Percentiles rank a stretch among this genome's conserved stretches.
Conservation (phyloP, 2,113 vertebrate genomes). For the Herpetotheres cachinnans region DNA sequence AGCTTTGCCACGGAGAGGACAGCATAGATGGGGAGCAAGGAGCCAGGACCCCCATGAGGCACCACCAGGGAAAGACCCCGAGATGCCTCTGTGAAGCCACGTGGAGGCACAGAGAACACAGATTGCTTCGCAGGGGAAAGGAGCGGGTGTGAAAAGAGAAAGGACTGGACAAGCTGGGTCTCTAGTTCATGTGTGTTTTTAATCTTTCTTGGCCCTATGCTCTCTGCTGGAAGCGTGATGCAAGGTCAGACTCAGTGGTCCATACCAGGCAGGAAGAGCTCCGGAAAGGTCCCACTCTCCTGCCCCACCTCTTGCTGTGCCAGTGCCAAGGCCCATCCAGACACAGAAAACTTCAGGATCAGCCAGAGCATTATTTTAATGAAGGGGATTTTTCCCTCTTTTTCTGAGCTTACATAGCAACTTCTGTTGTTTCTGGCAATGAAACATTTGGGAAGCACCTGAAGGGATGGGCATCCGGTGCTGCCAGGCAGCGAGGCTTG, state of each 20-base stretch:
- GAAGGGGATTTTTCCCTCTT: accelerated
- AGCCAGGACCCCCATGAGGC: background rate
- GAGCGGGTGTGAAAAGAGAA: background rate
- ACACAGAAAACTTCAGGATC: background rate
- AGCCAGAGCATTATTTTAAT: background rate
- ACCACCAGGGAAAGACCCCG: accelerated
- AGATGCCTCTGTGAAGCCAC: background rate
- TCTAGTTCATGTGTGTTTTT: background rate
- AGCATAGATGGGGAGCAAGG: background rate
- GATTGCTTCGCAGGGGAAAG: background rate
- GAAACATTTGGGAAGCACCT: background rate
- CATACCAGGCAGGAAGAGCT: background rate
- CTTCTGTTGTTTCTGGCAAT: background rate
- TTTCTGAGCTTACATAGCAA: background rate
- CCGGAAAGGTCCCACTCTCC: background rate
- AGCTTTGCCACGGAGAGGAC: background rate
- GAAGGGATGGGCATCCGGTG: background rate
- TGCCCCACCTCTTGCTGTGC: background rate
- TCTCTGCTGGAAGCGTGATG: background rate
- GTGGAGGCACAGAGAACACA: background rate
- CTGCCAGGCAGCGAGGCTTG: background rate
- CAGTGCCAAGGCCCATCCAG: background rate
- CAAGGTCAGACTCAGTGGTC: background rate
- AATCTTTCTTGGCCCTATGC: background rate
- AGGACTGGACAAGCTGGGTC: background rate